These are phyloP conservation scores for Galaxias olidus DNA, from an alignment of 2,797 vertebrate genomes.

Conservation along the genomic window DNA sequence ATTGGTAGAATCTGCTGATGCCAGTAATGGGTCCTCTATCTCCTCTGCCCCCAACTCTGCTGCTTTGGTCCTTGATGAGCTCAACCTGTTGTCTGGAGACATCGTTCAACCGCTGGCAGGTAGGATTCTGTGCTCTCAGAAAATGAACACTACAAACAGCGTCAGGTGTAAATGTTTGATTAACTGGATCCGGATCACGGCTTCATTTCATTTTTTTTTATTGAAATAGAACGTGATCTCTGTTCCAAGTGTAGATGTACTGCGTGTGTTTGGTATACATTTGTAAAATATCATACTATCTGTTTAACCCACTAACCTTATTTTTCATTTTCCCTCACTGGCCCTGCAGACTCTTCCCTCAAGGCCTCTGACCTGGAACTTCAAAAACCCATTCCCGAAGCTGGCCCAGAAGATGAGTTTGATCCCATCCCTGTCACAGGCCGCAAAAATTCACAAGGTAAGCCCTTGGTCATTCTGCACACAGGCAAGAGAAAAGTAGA, in stretches of 20 bases:
- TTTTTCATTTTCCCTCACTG: constrained; percentile 23
- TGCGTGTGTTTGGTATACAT: too few relatives aligned
- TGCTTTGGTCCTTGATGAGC: constrained; percentile 82
- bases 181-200: too few relatives aligned
- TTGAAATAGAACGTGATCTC: too few relatives aligned
- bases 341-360: constrained; percentile 83
- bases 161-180: too few relatives aligned
- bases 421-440: constrained; percentile 97
- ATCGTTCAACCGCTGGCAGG: constrained; percentile 83
- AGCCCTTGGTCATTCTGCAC: constrained; percentile 37
- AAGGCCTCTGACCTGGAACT: too few relatives aligned
- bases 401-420: constrained; percentile 92
- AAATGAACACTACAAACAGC: neutral
- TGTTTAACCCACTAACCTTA: neutral
- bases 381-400: constrained; percentile 74
- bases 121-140: constrained; percentile 46
- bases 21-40: constrained; percentile 75
- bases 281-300: too few relatives aligned
- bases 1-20: constrained; percentile 70
- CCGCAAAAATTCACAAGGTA: constrained; percentile 97
- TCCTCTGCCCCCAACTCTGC: constrained; percentile 79
- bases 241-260: too few relatives aligned
- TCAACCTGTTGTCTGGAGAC: constrained; percentile 84
- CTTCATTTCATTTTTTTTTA: too few relatives aligned
- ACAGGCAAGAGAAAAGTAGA: too few relatives aligned